phyloP scores from a whole-genome alignment of 2,113 vertebrate genomes.

The Phylloscopus whistleri region DNA sequence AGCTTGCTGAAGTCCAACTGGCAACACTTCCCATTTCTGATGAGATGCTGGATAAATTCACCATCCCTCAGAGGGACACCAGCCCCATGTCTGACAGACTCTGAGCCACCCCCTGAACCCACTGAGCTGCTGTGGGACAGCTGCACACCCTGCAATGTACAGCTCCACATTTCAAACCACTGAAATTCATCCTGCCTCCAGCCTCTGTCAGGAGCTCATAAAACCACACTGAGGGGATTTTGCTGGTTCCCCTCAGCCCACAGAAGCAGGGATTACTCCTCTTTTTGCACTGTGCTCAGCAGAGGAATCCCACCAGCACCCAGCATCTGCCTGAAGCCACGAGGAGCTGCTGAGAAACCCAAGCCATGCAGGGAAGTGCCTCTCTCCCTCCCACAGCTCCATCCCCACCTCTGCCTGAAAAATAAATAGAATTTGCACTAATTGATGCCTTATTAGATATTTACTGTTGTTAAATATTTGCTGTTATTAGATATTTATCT shows the following conservation, averaged over 20 bases:
- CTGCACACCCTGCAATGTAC: accelerated
- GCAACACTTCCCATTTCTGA: background rate
- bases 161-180: background rate
- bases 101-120: background rate
- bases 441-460: background rate
- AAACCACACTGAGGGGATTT: background rate
- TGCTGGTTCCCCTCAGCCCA: background rate
- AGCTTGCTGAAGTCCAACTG: background rate
- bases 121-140: background rate
- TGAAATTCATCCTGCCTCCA: background rate
- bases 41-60: background rate
- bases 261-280: background rate
- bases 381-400: background rate
- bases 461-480: background rate
- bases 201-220: background rate
- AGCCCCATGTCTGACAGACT: background rate
- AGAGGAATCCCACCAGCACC: background rate
- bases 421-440: background rate
- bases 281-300: background rate
- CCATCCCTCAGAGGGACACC: background rate
- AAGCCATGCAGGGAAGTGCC: background rate
- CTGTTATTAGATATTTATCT: background rate
- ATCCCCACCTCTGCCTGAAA: background rate
- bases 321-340: accelerated
- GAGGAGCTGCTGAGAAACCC: background rate